phyloP scores from a whole-genome alignment of 2,113 vertebrate species.

The Trogon melanurus region DNA sequence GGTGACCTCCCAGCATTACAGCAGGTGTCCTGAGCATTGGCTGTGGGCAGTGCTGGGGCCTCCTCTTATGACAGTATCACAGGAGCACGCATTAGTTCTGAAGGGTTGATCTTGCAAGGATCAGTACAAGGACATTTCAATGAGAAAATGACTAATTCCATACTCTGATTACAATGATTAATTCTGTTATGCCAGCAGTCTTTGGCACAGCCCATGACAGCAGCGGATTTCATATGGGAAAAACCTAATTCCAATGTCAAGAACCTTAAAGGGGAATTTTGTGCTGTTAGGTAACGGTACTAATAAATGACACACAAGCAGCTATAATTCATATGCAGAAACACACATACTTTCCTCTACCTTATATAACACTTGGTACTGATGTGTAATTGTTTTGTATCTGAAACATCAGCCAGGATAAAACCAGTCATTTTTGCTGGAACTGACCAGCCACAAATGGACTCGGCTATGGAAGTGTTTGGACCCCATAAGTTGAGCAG shows the following conservation, averaged over 20 bases:
- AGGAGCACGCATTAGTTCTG: background rate
- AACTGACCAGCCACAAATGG: background rate
- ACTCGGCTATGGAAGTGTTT: background rate
- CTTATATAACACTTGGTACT: background rate
- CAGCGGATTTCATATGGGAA: background rate
- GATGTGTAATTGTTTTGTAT: background rate
- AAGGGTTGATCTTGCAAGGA: background rate
- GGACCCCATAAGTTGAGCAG: background rate
- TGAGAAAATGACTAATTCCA: constrained; percentile 31
- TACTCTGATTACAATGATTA: constrained; percentile 52
- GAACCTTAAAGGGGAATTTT: background rate
- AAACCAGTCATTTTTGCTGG: background rate
- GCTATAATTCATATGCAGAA: background rate
- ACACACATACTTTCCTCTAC: background rate
- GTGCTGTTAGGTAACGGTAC: background rate
- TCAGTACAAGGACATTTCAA: constrained; percentile 24
- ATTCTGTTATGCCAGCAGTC: constrained; percentile 45
- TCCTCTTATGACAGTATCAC: background rate
- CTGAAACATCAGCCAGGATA: background rate
- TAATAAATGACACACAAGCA: background rate
- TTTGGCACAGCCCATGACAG: constrained; percentile 31
- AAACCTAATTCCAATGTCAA: background rate
- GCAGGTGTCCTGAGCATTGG: background rate
- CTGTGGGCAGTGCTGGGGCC: background rate
- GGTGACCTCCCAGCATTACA: background rate